Percentiles rank a stretch among this genome's conserved stretches.
Conservation (phyloP, 2,797 vertebrate genomes). For the Cossypha niveicapilla region DNA sequence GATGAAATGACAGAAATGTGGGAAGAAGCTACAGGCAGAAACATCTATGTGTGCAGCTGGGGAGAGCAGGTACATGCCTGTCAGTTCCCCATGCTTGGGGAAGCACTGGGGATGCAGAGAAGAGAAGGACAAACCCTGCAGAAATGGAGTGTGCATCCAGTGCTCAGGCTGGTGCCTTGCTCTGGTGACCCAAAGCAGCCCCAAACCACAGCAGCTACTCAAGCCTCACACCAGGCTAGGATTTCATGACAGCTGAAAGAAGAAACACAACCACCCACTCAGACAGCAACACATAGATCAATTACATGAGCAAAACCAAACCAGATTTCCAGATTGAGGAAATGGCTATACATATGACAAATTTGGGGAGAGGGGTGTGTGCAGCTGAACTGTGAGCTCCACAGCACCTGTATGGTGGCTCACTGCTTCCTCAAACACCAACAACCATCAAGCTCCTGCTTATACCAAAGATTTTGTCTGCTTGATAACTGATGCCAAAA, state of each 20-base stretch:
- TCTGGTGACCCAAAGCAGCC: background rate
- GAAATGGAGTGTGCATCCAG: background rate
- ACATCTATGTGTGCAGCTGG: rapidly evolving
- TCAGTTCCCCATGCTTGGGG: rapidly evolving
- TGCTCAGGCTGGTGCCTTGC: background rate
- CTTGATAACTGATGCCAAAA: background rate
- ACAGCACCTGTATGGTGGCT: rapidly evolving
- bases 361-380: rapidly evolving
- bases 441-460: background rate
- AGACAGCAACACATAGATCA: rapidly evolving
- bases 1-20: background rate
- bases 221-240: background rate
- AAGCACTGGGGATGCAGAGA: background rate
- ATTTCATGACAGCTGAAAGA: background rate
- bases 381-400: background rate
- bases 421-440: background rate
- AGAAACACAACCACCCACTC: rapidly evolving
- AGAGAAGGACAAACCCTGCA: background rate
- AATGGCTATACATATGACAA: background rate
- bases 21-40: background rate
- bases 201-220: background rate
- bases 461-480: background rate
- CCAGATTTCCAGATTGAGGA: background rate
- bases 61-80: rapidly evolving
- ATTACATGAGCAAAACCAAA: background rate